Base-by-base conservation (phyloP, 1,140 invertebrate genomes). In the Sarcophaga peregrina region DNA sequence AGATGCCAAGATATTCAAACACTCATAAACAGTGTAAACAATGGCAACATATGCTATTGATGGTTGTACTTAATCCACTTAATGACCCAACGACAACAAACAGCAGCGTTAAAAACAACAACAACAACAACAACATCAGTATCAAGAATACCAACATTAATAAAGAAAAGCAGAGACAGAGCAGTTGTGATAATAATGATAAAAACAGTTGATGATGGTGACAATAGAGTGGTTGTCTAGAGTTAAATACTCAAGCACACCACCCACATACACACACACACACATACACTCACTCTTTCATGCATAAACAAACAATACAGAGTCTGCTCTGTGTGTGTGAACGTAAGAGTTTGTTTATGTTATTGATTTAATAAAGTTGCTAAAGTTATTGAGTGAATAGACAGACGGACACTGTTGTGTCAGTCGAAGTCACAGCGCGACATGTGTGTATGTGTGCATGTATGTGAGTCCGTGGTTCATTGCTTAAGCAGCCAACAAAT, bases 21-120 rank as follows among this genome's bases (percentile, higher is more conserved):
- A 37, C 25, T 37, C n/a, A 68, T 68, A 25, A 20, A 68, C 5
- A 20, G 17, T 68, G n/a, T 75, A 46, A 75, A 75, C 73, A 75
- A 45, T 75, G 73, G 37, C 73, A 75, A 75, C 73, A 75, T 75
- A 75, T 75, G 73, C 73, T 47, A 75, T 75, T 75, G 73, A 75
- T 75, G 73, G 73, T 47, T 46, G 37, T 75, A 75, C 73, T 75
- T 75, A 75, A 75, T 75, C 37, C 73, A 75, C 73, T 75, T 75
- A 75, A 75, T 75, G 73, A 46, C 73, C 73, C 73, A 13, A 37
- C 37, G 13, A 47, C 73, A 75, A 47, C 73, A 75, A n/a, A 11
- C 15, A 47, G 10, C 45, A 45, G 17, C 20, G 20, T 20, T 37
- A 74, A 45, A 15, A 74, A 15, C 25, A 74, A 10, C 1, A 73